Evolutionary conservation across 2,797 vertebrate genomes (phyloP).

Genomic region (Limosa lapponica): DNA sequence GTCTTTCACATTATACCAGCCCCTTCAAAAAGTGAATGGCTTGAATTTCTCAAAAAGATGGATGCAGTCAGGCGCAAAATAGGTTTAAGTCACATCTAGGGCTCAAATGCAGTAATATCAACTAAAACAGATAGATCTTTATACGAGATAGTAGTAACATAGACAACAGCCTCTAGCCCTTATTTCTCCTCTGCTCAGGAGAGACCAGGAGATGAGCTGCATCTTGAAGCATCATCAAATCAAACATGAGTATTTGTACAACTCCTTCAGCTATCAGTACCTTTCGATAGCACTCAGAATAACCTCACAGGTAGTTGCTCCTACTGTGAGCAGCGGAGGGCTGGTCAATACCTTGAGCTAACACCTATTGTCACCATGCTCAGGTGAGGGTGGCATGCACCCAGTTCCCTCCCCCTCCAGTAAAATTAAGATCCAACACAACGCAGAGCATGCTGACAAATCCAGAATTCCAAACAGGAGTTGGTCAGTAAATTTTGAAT

Average conservation of each 20-base stretch:
- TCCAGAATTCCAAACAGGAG: neutral
- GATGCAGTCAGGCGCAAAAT: neutral
- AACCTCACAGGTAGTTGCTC: neutral
- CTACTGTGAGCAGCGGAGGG: neutral
- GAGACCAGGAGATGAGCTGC: neutral
- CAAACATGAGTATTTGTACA: neutral
- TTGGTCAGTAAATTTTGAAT: neutral
- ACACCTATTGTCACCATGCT: accelerated
- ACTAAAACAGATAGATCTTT: neutral
- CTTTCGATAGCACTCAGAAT: neutral
- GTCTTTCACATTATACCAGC: neutral
- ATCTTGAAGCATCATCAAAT: neutral
- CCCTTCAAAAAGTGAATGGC: neutral
- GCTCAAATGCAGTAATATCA: neutral
- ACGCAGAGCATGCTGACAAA: neutral
- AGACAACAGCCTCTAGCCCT: neutral
- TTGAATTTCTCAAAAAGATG: neutral
- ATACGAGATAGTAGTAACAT: neutral
- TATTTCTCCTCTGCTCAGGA: neutral
- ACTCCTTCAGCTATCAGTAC: neutral
- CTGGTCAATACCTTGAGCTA: neutral
- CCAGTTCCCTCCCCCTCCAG: neutral
- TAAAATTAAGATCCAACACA: neutral
- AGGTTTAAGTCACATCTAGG: neutral
- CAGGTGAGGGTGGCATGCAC: accelerated